Base-by-base conservation (phyloP, 2,888 invertebrate genomes). In the Campopleginae sp. region DNA sequence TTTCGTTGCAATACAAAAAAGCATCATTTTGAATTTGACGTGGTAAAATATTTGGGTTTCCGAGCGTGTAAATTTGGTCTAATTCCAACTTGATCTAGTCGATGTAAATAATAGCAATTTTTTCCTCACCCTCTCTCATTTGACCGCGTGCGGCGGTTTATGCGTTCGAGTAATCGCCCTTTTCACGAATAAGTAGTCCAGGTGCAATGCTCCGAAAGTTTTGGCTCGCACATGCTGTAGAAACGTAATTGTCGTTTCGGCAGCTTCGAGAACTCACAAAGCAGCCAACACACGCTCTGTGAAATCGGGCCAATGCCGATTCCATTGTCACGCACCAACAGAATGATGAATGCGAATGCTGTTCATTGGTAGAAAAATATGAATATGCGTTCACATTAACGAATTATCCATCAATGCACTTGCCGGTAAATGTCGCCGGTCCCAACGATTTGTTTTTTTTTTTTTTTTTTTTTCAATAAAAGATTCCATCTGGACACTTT, bases 121-220 rank as follows among this genome's bases (percentile, higher is more conserved):
- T 65, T 80, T 51, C 48, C 75, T 77, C 61, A 33, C 17, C 44
- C 58, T 75, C 46, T 63, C 68, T 54, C 76, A 61, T 27, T 46
- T 48, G 70, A 42, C 48, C 51, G 61, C 51, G 4, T 7, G 54
- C 46, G 10, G 19, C 54, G 44, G 42, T 42, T 48, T 74, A 27
- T 65, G 31, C 51, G 44, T 58, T 44, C 42, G 58, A 38, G 70
- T 68, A 61, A 74, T 77, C 74, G 54, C 75, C 72, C 80, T 81
- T 74, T 31, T 78, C 42, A 74, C 61, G 80, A 76, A 84, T 44
- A 38, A 38, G 38, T 38, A 51, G 75, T 84, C 83, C 80, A 84
- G 84, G 80, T 84, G 80, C 80, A 80, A 68, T 75, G 79, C 84
- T 76, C 80, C 46, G 66, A 78, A 80, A 78, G 14, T 78, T 78